Evolutionary conservation across 2,888 invertebrate species (phyloP).

Genomic region (Acholoe squamosa): DNA sequence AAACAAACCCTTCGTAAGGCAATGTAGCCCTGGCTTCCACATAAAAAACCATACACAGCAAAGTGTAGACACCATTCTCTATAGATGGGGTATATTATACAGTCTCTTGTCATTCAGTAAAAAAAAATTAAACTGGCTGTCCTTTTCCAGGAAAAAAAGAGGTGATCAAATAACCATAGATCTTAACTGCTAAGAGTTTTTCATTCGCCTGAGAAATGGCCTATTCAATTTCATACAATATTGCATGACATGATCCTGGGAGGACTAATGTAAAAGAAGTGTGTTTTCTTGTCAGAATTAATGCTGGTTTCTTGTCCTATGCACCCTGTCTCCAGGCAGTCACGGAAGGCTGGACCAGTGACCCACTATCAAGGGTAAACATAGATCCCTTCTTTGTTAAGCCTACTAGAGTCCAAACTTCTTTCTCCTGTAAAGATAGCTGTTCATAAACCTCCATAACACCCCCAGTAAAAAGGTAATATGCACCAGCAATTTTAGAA

Average conservation of each 20-base stretch:
- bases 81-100: too few relatives aligned
- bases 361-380: not conserved
- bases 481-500: not conserved
- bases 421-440: not conserved
- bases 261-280: not conserved
- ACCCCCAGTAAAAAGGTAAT: not conserved
- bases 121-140: too few relatives aligned
- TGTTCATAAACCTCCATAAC: not conserved
- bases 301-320: slow-evolving; percentile 15
- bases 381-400: not conserved
- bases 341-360: not conserved
- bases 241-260: not conserved
- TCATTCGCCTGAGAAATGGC: too few relatives aligned
- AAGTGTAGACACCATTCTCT: too few relatives aligned
- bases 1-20: too few relatives aligned
- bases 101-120: too few relatives aligned
- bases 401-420: not conserved
- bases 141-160: too few relatives aligned
- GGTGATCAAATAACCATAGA: too few relatives aligned
- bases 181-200: too few relatives aligned
- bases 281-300: slow-evolving; percentile 23
- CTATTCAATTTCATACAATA: too few relatives aligned
- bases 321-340: not conserved
- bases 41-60: too few relatives aligned
- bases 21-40: too few relatives aligned